Evolutionary conservation across 1,140 invertebrate species (phyloP).

Genomic region (Drosophila pseudoobscura): DNA sequence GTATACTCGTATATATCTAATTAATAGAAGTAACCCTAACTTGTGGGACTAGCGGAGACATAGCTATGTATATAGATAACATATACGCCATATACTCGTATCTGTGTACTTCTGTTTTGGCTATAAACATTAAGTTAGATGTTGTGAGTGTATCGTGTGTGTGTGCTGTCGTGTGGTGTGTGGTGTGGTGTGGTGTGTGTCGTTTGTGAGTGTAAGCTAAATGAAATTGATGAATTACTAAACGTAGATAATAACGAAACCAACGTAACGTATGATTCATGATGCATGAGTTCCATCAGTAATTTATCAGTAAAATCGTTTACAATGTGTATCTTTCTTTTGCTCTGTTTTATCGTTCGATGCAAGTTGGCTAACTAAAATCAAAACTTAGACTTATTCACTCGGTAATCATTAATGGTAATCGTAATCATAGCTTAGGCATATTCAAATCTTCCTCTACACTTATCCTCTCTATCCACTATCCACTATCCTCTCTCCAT

Average conservation of each 20-base stretch:
- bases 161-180: no score
- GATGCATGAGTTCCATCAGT: constrained; percentile 33
- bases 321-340: constrained; percentile 29
- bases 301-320: constrained; percentile 49
- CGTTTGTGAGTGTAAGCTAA: constrained; percentile 26
- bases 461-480: constrained; percentile 18
- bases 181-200: no score
- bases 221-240: constrained; percentile 44
- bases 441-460: constrained; percentile 42
- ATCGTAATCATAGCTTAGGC: constrained; percentile 65
- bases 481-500: background rate
- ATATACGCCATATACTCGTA: constrained; percentile 43
- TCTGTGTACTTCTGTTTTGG: constrained; percentile 46
- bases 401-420: constrained; percentile 48
- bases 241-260: constrained; percentile 37
- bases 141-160: background rate
- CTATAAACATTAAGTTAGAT: constrained; percentile 43
- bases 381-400: constrained; percentile 60
- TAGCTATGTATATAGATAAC: constrained; percentile 39
- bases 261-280: constrained; percentile 30
- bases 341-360: constrained; percentile 44
- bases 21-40: constrained; percentile 40
- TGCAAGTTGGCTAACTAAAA: constrained; percentile 60
- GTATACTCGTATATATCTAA: constrained; percentile 37
- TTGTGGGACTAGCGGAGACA: constrained; percentile 45